Percentiles rank a stretch among this genome's conserved stretches.
These are phyloP conservation scores for Bubo scandiacus DNA, from an alignment of 2,113 vertebrate species.

Conservation along the genomic window DNA sequence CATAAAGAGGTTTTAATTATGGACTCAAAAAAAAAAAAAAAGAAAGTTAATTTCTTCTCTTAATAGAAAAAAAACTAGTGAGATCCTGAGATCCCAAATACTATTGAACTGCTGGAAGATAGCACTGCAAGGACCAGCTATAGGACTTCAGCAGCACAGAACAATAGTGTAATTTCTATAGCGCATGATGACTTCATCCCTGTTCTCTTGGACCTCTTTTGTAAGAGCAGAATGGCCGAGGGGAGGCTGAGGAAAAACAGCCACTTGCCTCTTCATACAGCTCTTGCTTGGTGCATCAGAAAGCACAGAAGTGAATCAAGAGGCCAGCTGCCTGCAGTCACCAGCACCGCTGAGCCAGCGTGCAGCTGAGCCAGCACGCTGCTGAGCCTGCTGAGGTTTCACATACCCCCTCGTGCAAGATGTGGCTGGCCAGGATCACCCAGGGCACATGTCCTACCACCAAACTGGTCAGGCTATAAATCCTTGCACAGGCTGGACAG, in stretches of 20 bases:
- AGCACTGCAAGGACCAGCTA: not conserved
- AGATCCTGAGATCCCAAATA: not conserved
- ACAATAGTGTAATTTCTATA: not conserved
- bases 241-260: not conserved
- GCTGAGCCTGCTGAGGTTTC: not conserved
- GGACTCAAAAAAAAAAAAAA: not conserved
- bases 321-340: not conserved
- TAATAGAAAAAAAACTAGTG: not conserved
- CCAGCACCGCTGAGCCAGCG: not conserved
- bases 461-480: not conserved
- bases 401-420: rapidly evolving
- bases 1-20: not conserved
- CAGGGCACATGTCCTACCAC: not conserved
- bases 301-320: not conserved
- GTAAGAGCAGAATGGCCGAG: not conserved
- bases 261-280: not conserved
- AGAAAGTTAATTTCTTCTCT: not conserved
- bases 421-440: not conserved
- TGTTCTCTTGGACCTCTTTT: not conserved
- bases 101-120: not conserved
- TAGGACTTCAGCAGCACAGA: not conserved
- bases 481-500: not conserved
- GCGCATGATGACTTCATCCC: rapidly evolving
- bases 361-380: not conserved
- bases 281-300: not conserved